Evolutionary conservation across 2,888 invertebrate genomes (phyloP).

Genomic region (Oxystoma pomonae): DNA sequence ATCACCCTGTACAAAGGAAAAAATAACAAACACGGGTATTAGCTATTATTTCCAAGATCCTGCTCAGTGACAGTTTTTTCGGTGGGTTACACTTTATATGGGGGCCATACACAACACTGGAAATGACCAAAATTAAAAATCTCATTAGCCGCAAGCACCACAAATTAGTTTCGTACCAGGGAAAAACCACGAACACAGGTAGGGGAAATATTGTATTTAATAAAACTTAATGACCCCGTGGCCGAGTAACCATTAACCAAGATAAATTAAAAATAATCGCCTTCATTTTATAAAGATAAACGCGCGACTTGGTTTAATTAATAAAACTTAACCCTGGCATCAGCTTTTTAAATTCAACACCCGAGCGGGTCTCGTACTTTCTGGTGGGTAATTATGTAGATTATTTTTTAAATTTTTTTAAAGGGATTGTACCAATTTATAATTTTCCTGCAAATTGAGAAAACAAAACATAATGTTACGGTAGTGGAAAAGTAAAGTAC

Average conservation of each 20-base stretch:
- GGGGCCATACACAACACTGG: too few relatives aligned
- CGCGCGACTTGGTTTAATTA: constrained; percentile 9
- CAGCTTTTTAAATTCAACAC: not conserved
- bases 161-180: not conserved
- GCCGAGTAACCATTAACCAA: constrained; percentile 5
- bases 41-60: too few relatives aligned
- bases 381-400: not conserved
- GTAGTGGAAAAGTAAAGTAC: too few relatives aligned
- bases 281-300: constrained; percentile 9
- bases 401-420: not conserved
- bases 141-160: not conserved
- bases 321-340: constrained; percentile 5
- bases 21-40: too few relatives aligned
- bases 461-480: too few relatives aligned
- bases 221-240: constrained; percentile 3
- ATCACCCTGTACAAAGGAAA: too few relatives aligned
- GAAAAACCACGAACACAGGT: not conserved
- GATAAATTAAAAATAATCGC: constrained; percentile 12
- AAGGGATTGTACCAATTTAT: not conserved
- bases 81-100: too few relatives aligned
- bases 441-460: too few relatives aligned
- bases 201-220: constrained; percentile 2
- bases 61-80: too few relatives aligned
- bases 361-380: not conserved
- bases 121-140: not conserved